Conservation (phyloP, 2,888 invertebrate species). For the Yponomeuta cagnagella region DNA sequence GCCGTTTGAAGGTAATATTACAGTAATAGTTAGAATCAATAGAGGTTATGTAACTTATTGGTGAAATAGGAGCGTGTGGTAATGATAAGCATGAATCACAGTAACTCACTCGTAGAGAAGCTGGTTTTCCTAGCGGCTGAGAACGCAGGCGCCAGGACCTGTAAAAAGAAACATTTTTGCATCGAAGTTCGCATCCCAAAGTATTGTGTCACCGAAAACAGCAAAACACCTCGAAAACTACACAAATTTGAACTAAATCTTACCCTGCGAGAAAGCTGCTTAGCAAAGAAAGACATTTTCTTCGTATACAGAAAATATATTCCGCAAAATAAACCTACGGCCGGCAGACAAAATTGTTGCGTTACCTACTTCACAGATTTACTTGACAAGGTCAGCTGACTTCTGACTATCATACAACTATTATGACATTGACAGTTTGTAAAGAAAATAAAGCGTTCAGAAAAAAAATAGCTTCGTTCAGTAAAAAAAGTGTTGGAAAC, state of each 20-base stretch:
- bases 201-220: background rate
- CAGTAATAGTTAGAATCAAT: slow-evolving; percentile 5
- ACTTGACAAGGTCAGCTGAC: too few relatives aligned
- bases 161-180: background rate
- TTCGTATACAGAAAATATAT: background rate
- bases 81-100: background rate
- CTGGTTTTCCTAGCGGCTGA: slow-evolving; percentile 15
- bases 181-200: too few relatives aligned
- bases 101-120: slow-evolving; percentile 44
- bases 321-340: background rate
- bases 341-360: too few relatives aligned
- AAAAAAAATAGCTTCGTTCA: too few relatives aligned
- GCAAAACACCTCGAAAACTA: too few relatives aligned
- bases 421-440: too few relatives aligned
- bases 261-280: slow-evolving; percentile 48
- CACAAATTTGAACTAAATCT: slow-evolving; percentile 22
- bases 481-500: too few relatives aligned
- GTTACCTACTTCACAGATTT: too few relatives aligned
- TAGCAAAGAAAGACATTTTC: slow-evolving; percentile 50
- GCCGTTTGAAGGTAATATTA: background rate
- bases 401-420: too few relatives aligned
- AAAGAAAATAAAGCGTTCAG: too few relatives aligned
- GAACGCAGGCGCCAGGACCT: slow-evolving; percentile 16
- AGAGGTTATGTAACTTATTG: slow-evolving; percentile 28
- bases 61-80: background rate